Percentiles rank a stretch among this genome's conserved stretches.
Conservation (phyloP, 2,888 invertebrate species). For the Trachelus iudaicus region DNA sequence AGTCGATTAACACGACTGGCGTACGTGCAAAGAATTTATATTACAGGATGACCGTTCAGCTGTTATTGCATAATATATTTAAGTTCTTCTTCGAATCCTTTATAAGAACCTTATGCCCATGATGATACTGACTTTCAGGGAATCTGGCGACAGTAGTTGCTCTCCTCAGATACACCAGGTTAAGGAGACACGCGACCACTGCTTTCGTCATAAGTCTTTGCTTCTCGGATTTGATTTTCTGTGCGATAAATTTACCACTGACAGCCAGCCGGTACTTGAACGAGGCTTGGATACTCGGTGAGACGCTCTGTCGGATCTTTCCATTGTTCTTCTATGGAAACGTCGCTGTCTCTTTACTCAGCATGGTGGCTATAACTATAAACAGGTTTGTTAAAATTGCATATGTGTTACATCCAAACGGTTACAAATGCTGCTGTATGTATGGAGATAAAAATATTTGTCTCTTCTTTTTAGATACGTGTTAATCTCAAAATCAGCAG, state of each 20-base stretch:
- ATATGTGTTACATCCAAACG: background rate
- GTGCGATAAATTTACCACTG: constrained; percentile 84
- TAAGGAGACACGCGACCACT: constrained; percentile 86
- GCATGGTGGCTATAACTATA: constrained; percentile 90
- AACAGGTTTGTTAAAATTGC: constrained; percentile 74
- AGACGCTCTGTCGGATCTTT: constrained; percentile 82
- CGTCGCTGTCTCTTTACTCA: constrained; percentile 86
- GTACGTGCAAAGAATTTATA: background rate
- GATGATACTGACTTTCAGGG: constrained; percentile 68
- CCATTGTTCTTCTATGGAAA: constrained; percentile 92
- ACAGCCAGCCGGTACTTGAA: constrained; percentile 86
- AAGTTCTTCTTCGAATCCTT: background rate
- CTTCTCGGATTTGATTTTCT: constrained; percentile 87
- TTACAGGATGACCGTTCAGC: background rate
- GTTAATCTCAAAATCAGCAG: constrained; percentile 80
- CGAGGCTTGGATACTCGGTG: constrained; percentile 84
- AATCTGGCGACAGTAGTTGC: constrained; percentile 86
- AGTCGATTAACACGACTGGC: background rate
- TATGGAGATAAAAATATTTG: background rate
- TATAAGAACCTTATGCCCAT: background rate
- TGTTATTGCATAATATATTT: background rate
- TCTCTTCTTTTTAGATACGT: constrained; percentile 74
- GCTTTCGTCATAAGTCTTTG: constrained; percentile 89
- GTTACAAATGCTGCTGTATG: background rate
- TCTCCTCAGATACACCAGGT: constrained; percentile 79